Evolutionary conservation across 2,797 vertebrate genomes (phyloP), one percentile per base, ranked within the genome.

Genomic region (Sebastes nivosus): DNA sequence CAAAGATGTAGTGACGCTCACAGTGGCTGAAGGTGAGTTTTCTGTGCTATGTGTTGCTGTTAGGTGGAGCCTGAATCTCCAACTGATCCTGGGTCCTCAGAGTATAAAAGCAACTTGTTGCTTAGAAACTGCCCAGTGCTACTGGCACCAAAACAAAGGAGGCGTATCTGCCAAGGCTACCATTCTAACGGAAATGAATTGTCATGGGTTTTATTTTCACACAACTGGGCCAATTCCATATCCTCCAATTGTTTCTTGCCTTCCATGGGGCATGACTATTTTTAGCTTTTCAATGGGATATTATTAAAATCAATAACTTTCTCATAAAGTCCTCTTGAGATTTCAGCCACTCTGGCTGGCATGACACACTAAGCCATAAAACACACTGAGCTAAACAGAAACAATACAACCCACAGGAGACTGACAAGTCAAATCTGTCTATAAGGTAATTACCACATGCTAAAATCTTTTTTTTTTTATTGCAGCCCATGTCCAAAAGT

Each of bases 211-310:
- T 81, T 71, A 89, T 89, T 93, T 87, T 82, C 82, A 78, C 90
- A 30, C 79, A 76, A 82, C 72, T 79, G 71, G 86, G 84, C 86
- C 83, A 84, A 89, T 87, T 90, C 80, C 88, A 92, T 83, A 90
- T 94, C 93, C 91, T 91, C 72, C 81, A 65, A 94, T 94, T 95
- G 94, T 94, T 82, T 85, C 72, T 46, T 32, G 70, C 36, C 80
- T 80, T 87, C 84, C 83, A 84, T 59, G 22, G 61, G 52, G 36
- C 42, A 27, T 2, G 65, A n/a, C 85, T 94, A 94, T 93, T 93
- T 94, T 93, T 93, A 94, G 77, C 76, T 77, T 30, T 66, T 72
- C 75, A 52, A 46, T 71, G 82, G 79, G 83, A 86, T 85, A 89
- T 90, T 87, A 91, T 94, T 88, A 91, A 92, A 93, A 84, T 72